These are phyloP conservation scores for Battus philenor DNA, from an alignment of 1,140 invertebrate species.

Conservation along the genomic window DNA sequence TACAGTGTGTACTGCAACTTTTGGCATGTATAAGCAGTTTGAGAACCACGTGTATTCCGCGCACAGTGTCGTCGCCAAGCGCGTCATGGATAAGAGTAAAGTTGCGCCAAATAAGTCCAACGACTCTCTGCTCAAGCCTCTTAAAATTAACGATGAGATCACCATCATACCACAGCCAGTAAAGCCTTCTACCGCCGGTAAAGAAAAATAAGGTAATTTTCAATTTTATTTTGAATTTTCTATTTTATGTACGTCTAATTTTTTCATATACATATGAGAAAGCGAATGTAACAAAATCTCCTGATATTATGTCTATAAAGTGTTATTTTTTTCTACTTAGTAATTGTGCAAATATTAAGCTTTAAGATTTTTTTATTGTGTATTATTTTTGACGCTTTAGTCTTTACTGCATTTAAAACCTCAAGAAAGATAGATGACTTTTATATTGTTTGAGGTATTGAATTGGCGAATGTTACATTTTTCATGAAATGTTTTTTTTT, in stretches of 20 bases:
- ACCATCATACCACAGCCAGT: slow-evolving; percentile 91
- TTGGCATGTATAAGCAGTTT: slow-evolving; percentile 96
- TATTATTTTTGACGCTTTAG: no score
- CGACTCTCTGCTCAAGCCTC: slow-evolving; percentile 83
- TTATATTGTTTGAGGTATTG: neutral
- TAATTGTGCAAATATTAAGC: no score
- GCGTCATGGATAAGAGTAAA: slow-evolving; percentile 86
- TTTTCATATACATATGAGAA: neutral
- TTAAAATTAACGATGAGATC: slow-evolving; percentile 93
- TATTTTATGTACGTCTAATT: neutral
- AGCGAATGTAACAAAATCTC: no score
- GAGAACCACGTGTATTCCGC: slow-evolving; percentile 96
- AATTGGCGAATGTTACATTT: no score
- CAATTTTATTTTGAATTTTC: no score
- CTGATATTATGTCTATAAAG: no score
- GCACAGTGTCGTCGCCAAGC: slow-evolving; percentile 89
- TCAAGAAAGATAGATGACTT: neutral
- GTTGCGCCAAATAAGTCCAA: slow-evolving; percentile 47
- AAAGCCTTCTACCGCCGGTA: slow-evolving; percentile 23
- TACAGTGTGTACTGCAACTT: slow-evolving; percentile 95
- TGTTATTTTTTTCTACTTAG: no score
- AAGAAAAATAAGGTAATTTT: slow-evolving; percentile 37
- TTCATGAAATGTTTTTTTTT: no score
- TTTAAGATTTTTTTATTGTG: neutral
- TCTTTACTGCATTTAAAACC: neutral